phyloP scores from a whole-genome alignment of 2,888 invertebrate genomes.

The Drosophila atroscutellata region DNA sequence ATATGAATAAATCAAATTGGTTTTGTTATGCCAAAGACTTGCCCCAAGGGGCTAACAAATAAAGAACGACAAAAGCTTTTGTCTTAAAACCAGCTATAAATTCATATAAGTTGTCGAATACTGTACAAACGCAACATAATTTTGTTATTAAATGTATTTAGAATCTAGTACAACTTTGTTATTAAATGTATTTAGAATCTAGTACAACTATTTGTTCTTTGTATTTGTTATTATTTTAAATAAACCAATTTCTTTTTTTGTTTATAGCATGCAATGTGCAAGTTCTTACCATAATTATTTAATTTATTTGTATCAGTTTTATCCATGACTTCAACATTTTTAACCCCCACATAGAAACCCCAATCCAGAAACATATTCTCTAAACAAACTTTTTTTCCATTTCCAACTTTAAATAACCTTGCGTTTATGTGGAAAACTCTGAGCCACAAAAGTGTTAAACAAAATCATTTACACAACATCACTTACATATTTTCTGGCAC shows the following conservation, averaged over 20 bases:
- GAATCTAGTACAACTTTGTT: too few relatives aligned
- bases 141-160: background rate
- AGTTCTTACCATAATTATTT: background rate
- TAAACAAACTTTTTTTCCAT: background rate
- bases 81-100: background rate
- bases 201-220: background rate
- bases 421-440: background rate
- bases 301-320: background rate
- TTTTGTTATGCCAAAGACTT: constrained; percentile 61
- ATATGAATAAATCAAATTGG: constrained; percentile 50
- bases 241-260: background rate
- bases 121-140: background rate
- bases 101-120: background rate
- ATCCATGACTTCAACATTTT: background rate
- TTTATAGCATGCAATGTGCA: background rate
- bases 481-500: constrained; percentile 16
- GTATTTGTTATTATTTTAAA: background rate
- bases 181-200: background rate
- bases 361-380: background rate
- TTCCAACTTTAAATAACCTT: constrained; percentile 2
- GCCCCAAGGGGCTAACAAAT: constrained; percentile 12
- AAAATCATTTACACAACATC: constrained; percentile 5
- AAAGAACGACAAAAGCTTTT: constrained; percentile 23
- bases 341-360: background rate
- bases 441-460: background rate